A percentile compares a stretch with the other conserved stretches of the same genome.
phyloP scores from a whole-genome alignment of 2,888 invertebrate genomes.

The Siphonodentalium dalli region DNA sequence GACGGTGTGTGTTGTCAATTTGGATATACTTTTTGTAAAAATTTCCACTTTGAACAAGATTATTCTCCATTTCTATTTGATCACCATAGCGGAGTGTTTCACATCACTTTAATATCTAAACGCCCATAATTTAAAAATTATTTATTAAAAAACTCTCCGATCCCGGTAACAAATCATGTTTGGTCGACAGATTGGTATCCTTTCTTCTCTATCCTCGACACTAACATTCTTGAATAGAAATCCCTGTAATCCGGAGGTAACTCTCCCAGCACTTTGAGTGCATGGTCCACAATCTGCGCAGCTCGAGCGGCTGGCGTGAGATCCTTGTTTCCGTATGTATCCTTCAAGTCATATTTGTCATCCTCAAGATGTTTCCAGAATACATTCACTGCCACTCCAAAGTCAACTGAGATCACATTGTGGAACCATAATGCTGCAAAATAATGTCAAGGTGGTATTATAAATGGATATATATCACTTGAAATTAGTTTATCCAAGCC shows the following conservation, averaged over 20 bases:
- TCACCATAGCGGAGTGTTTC: too few species aligned
- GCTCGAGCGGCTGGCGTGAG: conserved; percentile 66
- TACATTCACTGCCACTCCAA: conserved; percentile 69
- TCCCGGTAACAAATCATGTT: too few species aligned
- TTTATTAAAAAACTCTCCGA: too few species aligned
- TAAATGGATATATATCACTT: too few species aligned
- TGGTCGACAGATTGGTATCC: too few species aligned
- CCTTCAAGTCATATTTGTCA: conserved; percentile 68
- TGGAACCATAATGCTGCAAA: conserved; percentile 70
- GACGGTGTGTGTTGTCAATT: too few species aligned
- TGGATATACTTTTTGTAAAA: too few species aligned
- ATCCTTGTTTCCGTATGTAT: conserved; percentile 70
- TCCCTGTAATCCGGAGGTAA: conserved; percentile 67
- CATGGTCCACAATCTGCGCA: conserved; percentile 66
- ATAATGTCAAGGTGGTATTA: conserved; percentile 1
- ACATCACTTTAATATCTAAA: too few species aligned
- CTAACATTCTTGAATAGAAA: conserved; percentile 67
- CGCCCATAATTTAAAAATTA: too few species aligned
- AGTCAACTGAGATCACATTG: conserved; percentile 67
- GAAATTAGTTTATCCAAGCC: too few species aligned
- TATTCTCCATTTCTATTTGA: too few species aligned
- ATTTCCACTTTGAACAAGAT: too few species aligned
- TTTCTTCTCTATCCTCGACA: conserved; percentile 57
- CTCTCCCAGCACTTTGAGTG: conserved; percentile 63
- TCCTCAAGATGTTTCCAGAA: conserved; percentile 69